Conservation (phyloP, 2,113 vertebrate genomes). For the Plecturocebus donacophilus region DNA sequence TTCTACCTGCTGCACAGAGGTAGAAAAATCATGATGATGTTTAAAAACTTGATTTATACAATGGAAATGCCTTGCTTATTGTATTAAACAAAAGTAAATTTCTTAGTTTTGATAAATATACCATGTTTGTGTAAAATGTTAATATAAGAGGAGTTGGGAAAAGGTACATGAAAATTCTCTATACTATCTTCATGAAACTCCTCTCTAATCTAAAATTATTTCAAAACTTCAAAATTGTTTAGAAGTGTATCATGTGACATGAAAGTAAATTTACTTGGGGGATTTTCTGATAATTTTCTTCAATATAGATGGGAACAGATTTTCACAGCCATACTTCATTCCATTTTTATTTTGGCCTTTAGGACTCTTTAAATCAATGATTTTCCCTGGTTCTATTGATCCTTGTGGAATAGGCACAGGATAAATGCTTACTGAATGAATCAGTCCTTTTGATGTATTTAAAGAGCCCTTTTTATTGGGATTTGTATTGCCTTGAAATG, state of each 20-base stretch:
- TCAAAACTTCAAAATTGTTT: background rate
- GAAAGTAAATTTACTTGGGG: background rate
- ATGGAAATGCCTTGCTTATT: background rate
- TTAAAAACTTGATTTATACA: background rate
- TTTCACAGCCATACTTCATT: background rate
- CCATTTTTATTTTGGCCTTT: background rate
- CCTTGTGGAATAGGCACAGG: background rate
- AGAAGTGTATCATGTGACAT: background rate
- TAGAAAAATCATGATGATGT: background rate
- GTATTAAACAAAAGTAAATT: background rate
- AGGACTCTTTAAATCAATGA: background rate
- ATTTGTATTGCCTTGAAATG: conserved; percentile 55
- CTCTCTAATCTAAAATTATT: conserved; percentile 5
- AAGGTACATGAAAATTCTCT: background rate
- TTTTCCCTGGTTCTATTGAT: background rate
- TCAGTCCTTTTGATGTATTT: conserved; percentile 55
- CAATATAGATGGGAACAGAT: background rate
- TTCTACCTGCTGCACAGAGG: background rate
- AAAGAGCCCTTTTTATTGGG: conserved; percentile 54
- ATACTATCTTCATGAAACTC: background rate
- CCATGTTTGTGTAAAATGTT: background rate
- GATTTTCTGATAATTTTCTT: conserved; percentile 20
- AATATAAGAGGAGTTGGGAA: background rate
- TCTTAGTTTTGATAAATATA: background rate
- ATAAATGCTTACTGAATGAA: conserved; percentile 29